These are phyloP conservation scores for Lepas anatifera DNA, from an alignment of 2,888 invertebrate genomes.

Conservation along the genomic window DNA sequence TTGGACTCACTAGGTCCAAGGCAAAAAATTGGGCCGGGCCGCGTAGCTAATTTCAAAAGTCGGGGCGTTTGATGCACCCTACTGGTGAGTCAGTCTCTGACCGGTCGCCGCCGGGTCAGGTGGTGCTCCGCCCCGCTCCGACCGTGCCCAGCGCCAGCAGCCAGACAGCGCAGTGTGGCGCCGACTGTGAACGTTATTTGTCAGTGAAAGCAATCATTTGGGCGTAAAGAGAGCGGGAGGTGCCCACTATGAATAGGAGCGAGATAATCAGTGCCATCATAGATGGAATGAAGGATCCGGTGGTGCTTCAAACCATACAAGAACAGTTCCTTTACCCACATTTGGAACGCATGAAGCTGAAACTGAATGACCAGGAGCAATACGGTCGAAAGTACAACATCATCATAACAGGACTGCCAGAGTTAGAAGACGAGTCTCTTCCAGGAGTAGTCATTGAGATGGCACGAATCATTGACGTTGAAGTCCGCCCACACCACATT, in stretches of 20 bases:
- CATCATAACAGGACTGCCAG: background rate
- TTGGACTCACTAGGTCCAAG: too few relatives aligned
- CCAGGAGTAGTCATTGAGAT: background rate
- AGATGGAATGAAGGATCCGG: background rate
- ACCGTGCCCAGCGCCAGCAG: background rate
- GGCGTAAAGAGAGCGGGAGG: background rate
- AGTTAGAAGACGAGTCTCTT: background rate
- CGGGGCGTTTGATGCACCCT: too few relatives aligned
- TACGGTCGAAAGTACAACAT: background rate
- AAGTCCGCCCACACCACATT: background rate
- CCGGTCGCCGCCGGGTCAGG: conserved; percentile 5
- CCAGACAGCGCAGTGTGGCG: background rate
- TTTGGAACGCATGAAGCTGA: background rate
- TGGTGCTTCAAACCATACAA: background rate
- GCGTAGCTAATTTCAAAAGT: too few relatives aligned
- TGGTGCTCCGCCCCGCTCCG: too few relatives aligned
- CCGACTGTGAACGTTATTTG: background rate
- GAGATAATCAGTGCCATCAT: background rate
- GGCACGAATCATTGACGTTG: background rate
- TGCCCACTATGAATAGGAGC: background rate
- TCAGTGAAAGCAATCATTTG: background rate
- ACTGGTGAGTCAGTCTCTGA: too few relatives aligned
- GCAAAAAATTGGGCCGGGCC: too few relatives aligned
- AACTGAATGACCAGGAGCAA: background rate
- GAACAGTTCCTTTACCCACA: background rate